Evolutionary conservation across 2,113 vertebrate genomes (phyloP).

Genomic region (Pterophyllum scalare): DNA sequence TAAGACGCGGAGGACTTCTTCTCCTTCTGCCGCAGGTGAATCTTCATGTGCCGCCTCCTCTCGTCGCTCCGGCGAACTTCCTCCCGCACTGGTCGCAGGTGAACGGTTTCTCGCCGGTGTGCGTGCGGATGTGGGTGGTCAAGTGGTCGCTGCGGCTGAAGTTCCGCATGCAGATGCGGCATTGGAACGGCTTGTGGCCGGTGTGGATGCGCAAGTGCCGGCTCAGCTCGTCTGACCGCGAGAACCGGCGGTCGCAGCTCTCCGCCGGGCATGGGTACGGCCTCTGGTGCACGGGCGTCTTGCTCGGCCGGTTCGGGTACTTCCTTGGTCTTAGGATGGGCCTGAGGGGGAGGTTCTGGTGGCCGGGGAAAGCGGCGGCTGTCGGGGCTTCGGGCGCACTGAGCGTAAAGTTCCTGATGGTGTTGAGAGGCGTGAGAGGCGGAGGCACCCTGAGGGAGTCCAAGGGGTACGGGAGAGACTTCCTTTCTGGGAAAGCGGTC

Average conservation of each 20-base stretch:
- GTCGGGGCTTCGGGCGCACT: constrained; percentile 81
- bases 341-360: constrained; percentile 86
- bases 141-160: constrained; percentile 96
- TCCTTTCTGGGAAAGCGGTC: constrained; percentile 84
- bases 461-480: constrained; percentile 88
- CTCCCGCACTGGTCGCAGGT: constrained; percentile 90
- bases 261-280: constrained; percentile 94
- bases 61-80: constrained; percentile 92
- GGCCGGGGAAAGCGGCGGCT: constrained; percentile 78
- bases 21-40: constrained; percentile 91
- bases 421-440: constrained; percentile 93
- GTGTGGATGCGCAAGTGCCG: constrained; percentile 94
- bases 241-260: constrained; percentile 93
- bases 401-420: constrained; percentile 92
- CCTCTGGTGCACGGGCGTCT: constrained; percentile 93
- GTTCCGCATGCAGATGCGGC: constrained; percentile 92
- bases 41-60: constrained; percentile 91
- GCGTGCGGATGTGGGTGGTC: constrained; percentile 92
- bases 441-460: constrained; percentile 88
- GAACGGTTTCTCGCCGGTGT: constrained; percentile 94
- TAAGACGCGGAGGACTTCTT: constrained; percentile 70
- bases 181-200: constrained; percentile 94
- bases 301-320: constrained; percentile 93
- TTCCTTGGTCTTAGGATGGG: constrained; percentile 90
- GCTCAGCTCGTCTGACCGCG: constrained; percentile 92